Evolutionary conservation across 2,797 vertebrate genomes (phyloP).

Genomic region (Catostomus latipinnis): DNA sequence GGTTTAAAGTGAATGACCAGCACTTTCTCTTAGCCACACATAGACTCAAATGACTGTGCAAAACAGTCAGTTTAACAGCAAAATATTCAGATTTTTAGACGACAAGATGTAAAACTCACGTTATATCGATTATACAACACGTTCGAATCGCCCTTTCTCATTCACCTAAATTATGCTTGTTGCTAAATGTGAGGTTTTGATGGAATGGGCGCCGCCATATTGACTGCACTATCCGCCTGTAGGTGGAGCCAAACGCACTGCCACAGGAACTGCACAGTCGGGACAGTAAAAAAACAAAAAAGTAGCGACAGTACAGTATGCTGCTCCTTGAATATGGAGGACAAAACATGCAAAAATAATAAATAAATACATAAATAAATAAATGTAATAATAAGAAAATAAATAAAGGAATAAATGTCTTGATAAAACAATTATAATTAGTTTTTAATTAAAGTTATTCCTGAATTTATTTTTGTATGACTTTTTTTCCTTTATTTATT

Average conservation of each 20-base stretch:
- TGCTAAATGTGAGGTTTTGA: neutral
- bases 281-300: too few species aligned
- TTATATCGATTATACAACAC: neutral
- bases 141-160: neutral
- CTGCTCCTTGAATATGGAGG: too few species aligned
- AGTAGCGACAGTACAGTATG: too few species aligned
- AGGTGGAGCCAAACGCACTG: slow-evolving; percentile 19
- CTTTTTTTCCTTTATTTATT: too few species aligned
- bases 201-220: slow-evolving; percentile 27
- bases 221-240: neutral
- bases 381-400: too few species aligned
- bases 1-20: neutral
- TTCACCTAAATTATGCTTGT: neutral
- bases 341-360: too few species aligned
- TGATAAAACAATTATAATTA: too few species aligned
- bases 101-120: slow-evolving; percentile 1
- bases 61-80: neutral
- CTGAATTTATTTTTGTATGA: too few species aligned
- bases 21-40: neutral
- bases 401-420: too few species aligned
- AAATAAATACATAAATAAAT: too few species aligned
- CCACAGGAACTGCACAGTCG: neutral
- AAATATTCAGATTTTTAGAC: neutral
- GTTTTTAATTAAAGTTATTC: too few species aligned
- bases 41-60: neutral